These are phyloP conservation scores for Sebastes cheni DNA, from an alignment of 2,797 vertebrate species.

Conservation along the genomic window DNA sequence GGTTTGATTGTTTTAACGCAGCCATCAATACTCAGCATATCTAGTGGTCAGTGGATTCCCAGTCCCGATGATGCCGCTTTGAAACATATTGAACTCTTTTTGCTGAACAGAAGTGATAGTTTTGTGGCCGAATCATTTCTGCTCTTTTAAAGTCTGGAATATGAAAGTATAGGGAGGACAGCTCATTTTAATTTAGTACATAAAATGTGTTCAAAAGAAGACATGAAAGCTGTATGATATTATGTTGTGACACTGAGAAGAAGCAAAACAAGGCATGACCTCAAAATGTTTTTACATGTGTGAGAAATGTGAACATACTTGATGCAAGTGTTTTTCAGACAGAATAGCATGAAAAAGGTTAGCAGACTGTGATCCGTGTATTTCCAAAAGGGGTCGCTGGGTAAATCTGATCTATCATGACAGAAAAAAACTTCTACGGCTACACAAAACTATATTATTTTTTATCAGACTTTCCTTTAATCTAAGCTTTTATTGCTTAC, in stretches of 20 bases:
- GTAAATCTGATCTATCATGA: background rate
- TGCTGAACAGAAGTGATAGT: background rate
- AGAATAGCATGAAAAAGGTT: background rate
- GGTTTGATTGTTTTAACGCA: background rate
- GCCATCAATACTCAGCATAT: background rate
- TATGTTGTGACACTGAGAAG: background rate
- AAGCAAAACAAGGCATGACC: background rate
- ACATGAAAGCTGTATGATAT: background rate
- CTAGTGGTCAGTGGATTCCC: background rate
- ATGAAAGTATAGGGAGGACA: background rate
- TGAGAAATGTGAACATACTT: background rate
- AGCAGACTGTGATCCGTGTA: background rate
- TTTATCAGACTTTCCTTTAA: background rate
- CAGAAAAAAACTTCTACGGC: background rate
- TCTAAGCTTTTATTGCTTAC: background rate
- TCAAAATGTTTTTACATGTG: background rate
- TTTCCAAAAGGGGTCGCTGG: background rate
- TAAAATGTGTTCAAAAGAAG: background rate
- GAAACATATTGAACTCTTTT: background rate
- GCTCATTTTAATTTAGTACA: background rate
- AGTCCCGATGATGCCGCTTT: background rate
- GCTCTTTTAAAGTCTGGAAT: background rate
- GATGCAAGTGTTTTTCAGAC: background rate
- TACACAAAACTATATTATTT: background rate
- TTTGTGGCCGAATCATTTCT: background rate